These are phyloP conservation scores for Dryobates pubescens DNA, from an alignment of 2,797 vertebrate species.

Conservation along the genomic window DNA sequence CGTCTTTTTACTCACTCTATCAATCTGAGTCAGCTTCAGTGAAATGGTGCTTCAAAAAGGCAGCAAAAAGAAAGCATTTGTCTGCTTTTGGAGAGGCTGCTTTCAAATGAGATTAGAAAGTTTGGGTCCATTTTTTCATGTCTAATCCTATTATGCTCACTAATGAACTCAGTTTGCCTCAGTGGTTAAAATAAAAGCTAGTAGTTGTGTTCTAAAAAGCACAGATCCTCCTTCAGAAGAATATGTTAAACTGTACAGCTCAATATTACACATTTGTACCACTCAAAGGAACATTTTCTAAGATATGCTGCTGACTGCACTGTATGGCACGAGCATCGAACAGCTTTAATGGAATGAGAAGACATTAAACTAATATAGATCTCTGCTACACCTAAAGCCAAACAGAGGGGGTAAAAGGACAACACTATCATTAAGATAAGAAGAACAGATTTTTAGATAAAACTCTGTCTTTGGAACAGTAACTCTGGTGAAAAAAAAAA, in stretches of 20 bases:
- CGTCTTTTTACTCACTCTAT: constrained; percentile 64
- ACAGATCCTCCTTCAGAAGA: constrained; percentile 50
- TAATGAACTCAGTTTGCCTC: constrained; percentile 70
- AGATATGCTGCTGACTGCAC: constrained; percentile 9
- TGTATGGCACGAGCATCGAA: background rate
- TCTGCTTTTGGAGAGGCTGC: constrained; percentile 55
- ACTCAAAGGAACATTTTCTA: constrained; percentile 18
- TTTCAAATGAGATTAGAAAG: constrained; percentile 72
- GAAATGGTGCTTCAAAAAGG: constrained; percentile 51
- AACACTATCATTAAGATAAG: constrained; percentile 56
- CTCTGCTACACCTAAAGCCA: constrained; percentile 48
- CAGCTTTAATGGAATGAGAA: constrained; percentile 56
- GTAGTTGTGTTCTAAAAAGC: constrained; percentile 45
- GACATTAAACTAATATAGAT: constrained; percentile 64
- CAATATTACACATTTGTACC: constrained; percentile 15
- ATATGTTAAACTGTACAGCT: constrained; percentile 29
- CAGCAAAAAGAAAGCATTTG: constrained; percentile 54
- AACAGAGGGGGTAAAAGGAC: constrained; percentile 47
- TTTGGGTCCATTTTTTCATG: constrained; percentile 55
- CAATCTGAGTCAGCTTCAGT: constrained; percentile 52
- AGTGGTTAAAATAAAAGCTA: constrained; percentile 63
- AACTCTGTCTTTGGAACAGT: constrained; percentile 33
- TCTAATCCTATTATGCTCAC: constrained; percentile 71
- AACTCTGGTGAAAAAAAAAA: background rate
- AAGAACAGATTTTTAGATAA: constrained; percentile 57